Evolutionary conservation across 2,797 vertebrate genomes (phyloP), one percentile per base, ranked within the genome.

Genomic region (Vespertilio murinus): DNA sequence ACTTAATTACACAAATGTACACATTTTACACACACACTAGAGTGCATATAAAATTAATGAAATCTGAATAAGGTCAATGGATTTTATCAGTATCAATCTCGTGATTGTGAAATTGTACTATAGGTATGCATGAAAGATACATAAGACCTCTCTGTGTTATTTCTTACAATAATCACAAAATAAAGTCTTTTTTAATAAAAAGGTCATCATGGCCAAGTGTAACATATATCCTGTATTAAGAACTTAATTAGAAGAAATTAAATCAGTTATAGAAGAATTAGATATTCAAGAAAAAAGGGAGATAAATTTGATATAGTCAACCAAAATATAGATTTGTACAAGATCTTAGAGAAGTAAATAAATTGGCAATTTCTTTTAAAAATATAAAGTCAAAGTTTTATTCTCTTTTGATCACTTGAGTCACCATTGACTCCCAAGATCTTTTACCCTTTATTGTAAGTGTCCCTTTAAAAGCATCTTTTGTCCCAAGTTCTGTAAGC

Each of bases 111-210:
- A 61, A 64, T 22, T 90, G 42, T 61, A 52, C 28, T 52, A 78
- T 22, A 71, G 25, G 61, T 79, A 64, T 23, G 28, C 33, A 77
- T 61, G 42, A 88, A 69, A 30, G 45, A 25, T 70, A 59, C 30
- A 33, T 5, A 69, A 3, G 40, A 33, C 70, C 35, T 40, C n/a
- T 87, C 33, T 87, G 30, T 5, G 42, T 61, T 88, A 69, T 59
- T 91, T 79, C 52, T 77, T 77, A 77, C 20, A 90, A 47, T 65
- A 18, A 90, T 45, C 30, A 45, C 80, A 90, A 90, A 78, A 70
- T 70, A 20, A 33, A 84, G 42, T 49, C 12, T 47, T 47, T 35
- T 78, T 77, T 28, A 49, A 65, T 49, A 14, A 86, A 79, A 54
- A 84, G 28, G 3, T 28, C 90, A 13, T 16, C 45, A 33, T 23